Evolutionary conservation across 2,888 invertebrate genomes (phyloP), one percentile per base, ranked within the genome.

Genomic region (Hirtodrosophila confusa): DNA sequence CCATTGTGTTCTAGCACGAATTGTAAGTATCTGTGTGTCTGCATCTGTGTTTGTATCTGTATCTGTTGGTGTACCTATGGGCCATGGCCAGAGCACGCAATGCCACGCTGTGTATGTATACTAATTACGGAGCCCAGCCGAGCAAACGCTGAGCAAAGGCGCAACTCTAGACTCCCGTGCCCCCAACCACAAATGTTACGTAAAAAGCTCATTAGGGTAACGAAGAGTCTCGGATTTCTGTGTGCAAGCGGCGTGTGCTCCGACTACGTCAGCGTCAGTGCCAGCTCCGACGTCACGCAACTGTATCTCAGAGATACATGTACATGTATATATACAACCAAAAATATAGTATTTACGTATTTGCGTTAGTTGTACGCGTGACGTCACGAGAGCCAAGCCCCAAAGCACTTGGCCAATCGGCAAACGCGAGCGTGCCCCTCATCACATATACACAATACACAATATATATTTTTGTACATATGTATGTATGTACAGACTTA

Each of bases 301-400:
- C 12, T 48, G 61, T 65, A 41, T 66, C 62, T 39, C 61, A 50
- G 58, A 69, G 48, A 80, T 67, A 83, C 62, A 65, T 45, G 40
- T 50, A 53, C 65, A 60, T 56, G 24, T 43, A 11, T 37, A 35
- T 43, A 50, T 27, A 27, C 4, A 27, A n/a, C n/a, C n/a, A n/a
- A n/a, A n/a, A n/a, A n/a, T 17, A 27, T 6, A 5, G 27, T 27
- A 27, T 27, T 27, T 27, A 27, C 35, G 33, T 64, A 44, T 65
- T 41, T 58, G 50, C 36, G 69, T 45, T 64, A 11, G 50, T 5
- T 58, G 65, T 56, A 69, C 45, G 56, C 62, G 70, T 87, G 88
- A 89, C 89, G 89, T 89, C 89, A 89, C 69, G 40, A 40, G 50
- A 71, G 87, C 85, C 89, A 82, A 84, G 89, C 89, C 89, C 89